These are phyloP conservation scores for Heterohyrax brucei DNA, from an alignment of 2,797 vertebrate genomes.

Conservation along the genomic window DNA sequence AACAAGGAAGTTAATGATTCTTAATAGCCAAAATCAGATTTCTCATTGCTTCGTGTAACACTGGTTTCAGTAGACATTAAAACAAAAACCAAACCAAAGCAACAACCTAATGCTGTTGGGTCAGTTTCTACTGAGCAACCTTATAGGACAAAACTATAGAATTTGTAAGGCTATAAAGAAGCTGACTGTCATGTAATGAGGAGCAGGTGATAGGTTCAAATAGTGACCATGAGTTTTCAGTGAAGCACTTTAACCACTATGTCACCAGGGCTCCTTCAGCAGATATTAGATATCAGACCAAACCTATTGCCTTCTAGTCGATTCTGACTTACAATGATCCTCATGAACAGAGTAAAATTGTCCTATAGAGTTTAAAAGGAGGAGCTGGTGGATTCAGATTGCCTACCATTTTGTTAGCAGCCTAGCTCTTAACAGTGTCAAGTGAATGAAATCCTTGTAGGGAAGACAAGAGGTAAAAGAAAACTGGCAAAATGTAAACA, in stretches of 20 bases:
- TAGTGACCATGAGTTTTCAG: neutral
- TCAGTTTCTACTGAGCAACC: no score
- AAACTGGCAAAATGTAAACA: no score
- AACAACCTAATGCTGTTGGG: neutral
- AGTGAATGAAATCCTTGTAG: conserved; percentile 50
- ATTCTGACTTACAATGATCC: no score
- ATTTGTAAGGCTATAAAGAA: neutral
- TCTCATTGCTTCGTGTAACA: conserved; percentile 49
- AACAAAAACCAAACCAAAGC: neutral
- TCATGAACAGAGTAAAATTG: no score
- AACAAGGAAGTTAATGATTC: conserved; percentile 43
- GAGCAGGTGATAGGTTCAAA: neutral
- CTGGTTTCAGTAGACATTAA: conserved; percentile 44
- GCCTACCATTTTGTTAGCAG: no score
- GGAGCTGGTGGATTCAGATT: no score
- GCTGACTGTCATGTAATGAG: neutral
- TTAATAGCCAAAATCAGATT: conserved; percentile 65
- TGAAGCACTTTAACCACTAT: neutral
- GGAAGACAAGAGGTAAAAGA: neutral
- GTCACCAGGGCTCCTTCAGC: neutral
- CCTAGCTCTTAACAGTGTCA: neutral
- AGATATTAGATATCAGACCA: neutral
- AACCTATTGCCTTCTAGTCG: no score
- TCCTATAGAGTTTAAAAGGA: no score
- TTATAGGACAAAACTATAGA: neutral